A percentile compares a stretch with the other conserved stretches of the same genome.
phyloP scores from a whole-genome alignment of 2,113 vertebrate species.

The Myotis brandtii region DNA sequence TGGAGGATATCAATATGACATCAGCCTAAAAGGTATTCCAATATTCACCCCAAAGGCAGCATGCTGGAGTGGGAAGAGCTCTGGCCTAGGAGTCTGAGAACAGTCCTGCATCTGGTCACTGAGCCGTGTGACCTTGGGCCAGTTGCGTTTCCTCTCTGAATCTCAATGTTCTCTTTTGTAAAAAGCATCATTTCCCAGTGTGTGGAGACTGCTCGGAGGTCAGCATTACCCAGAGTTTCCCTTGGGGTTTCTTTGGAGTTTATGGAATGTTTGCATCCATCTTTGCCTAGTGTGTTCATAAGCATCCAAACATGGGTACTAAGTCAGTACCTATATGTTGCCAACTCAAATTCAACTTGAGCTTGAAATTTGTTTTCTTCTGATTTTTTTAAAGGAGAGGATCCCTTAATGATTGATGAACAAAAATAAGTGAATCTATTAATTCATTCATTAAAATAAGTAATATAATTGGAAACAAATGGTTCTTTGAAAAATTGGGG shows the following conservation, averaged over 20 bases:
- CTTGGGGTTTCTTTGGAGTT: neutral
- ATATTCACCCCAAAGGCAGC: neutral
- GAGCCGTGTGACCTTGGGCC: neutral
- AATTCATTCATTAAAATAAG: neutral
- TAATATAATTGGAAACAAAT: neutral
- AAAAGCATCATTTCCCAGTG: neutral
- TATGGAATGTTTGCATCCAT: neutral
- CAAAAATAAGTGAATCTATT: neutral
- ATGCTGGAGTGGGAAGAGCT: neutral
- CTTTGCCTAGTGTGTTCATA: neutral
- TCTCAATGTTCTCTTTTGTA: neutral
- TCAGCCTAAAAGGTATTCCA: neutral
- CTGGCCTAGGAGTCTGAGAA: neutral
- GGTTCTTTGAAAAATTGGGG: neutral
- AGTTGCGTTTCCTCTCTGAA: neutral
- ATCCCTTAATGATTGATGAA: neutral
- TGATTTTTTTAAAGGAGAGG: neutral
- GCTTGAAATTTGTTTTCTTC: neutral
- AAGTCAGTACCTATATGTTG: neutral
- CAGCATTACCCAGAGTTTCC: neutral
- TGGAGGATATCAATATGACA: fast-evolving
- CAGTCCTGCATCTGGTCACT: no score
- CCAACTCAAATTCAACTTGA: neutral
- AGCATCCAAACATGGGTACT: neutral
- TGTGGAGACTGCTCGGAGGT: neutral